Evolutionary conservation across 2,113 vertebrate genomes (phyloP).

Genomic region (Odocoileus hemionus): DNA sequence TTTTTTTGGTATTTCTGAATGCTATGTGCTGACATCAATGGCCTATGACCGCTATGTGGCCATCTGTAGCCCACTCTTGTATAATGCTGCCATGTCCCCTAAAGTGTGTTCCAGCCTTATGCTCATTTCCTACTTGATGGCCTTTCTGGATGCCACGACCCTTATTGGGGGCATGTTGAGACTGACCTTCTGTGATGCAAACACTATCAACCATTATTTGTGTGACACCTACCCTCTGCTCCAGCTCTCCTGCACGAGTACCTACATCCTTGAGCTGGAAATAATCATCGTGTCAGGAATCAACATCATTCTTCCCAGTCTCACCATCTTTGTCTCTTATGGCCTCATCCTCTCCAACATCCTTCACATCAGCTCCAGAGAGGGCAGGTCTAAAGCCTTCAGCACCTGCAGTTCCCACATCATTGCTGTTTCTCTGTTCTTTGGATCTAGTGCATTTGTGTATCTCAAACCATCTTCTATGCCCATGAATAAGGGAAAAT

Average conservation of each 20-base stretch:
- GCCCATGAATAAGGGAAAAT: not conserved
- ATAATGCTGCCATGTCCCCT: not conserved
- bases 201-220: constrained; percentile 23
- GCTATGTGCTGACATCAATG: constrained; percentile 37
- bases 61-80: constrained; percentile 35
- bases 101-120: not conserved
- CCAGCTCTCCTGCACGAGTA: constrained; percentile 10
- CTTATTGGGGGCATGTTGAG: not conserved
- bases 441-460: not conserved
- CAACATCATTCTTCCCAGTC: not conserved
- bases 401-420: constrained; percentile 27
- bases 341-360: not conserved
- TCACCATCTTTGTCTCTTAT: constrained; percentile 14
- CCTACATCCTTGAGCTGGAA: not conserved
- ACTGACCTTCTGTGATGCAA: not conserved
- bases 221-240: constrained; percentile 25
- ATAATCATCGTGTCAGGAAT: not conserved
- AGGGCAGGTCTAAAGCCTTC: not conserved
- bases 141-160: not conserved
- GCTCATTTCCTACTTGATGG: not conserved
- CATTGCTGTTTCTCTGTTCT: constrained; percentile 32
- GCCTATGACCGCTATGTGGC: constrained; percentile 8
- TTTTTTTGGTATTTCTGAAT: constrained; percentile 40
- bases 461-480: constrained; percentile 15
- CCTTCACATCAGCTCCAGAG: not conserved